Evolutionary conservation across 1,140 invertebrate genomes (phyloP).

Genomic region (Rhizoglyphus robini): DNA sequence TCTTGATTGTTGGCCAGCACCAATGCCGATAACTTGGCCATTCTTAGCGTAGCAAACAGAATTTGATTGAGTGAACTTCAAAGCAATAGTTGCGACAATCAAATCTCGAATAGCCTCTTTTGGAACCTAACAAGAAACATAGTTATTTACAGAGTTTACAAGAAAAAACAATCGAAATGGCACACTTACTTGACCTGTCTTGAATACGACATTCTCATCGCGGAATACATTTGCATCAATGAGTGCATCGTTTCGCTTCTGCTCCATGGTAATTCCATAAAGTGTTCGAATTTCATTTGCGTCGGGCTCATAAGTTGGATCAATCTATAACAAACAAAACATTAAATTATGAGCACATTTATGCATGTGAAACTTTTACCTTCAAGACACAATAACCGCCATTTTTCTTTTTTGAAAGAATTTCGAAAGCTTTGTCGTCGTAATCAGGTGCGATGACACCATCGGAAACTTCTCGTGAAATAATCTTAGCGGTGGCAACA

Average conservation of each 20-base stretch:
- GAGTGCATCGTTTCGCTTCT: constrained; percentile 73
- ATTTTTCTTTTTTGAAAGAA: constrained; percentile 90
- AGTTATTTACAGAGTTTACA: constrained; percentile 17
- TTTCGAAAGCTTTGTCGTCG: constrained; percentile 58
- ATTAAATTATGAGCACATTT: neutral
- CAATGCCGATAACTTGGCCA: constrained; percentile 90
- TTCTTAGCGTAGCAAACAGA: constrained; percentile 81
- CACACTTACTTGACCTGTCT: constrained; percentile 43
- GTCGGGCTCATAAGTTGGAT: constrained; percentile 65
- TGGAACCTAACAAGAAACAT: constrained; percentile 41
- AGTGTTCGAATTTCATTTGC: constrained; percentile 68
- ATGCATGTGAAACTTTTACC: no score
- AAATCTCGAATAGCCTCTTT: constrained; percentile 68
- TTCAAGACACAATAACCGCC: constrained; percentile 81
- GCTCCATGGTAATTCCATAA: constrained; percentile 81
- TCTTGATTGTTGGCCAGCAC: constrained; percentile 90
- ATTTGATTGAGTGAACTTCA: constrained; percentile 97
- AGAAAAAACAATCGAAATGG: neutral
- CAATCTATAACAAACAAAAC: constrained; percentile 49
- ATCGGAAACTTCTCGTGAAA: constrained; percentile 71
- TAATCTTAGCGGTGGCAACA: constrained; percentile 58
- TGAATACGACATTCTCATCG: constrained; percentile 60
- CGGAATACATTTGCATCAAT: constrained; percentile 64
- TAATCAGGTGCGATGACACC: constrained; percentile 92
- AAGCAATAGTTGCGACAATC: constrained; percentile 84